These are phyloP conservation scores for Eugnorisma glareosa DNA, from an alignment of 2,888 invertebrate species.

Conservation along the genomic window DNA sequence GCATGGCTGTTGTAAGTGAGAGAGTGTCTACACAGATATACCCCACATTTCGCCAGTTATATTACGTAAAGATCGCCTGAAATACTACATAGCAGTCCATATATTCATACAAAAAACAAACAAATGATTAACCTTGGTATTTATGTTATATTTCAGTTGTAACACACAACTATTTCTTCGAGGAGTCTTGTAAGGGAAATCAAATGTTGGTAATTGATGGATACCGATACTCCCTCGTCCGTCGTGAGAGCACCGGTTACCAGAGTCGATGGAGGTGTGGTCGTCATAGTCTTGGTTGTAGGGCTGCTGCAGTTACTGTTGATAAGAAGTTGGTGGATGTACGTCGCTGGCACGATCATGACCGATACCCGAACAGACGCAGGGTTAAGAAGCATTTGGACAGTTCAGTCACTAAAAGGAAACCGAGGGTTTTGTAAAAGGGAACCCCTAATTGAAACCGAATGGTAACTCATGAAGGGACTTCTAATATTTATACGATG, in stretches of 20 bases:
- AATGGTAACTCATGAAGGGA: not conserved
- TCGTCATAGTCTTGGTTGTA: constrained; percentile 49
- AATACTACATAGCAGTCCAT: not conserved
- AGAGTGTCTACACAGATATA: too few relatives aligned
- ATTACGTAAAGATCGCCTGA: too few relatives aligned
- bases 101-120: not conserved
- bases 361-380: not conserved
- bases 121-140: too few relatives aligned
- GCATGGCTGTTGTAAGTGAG: too few relatives aligned
- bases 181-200: too few relatives aligned
- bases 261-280: constrained; percentile 28
- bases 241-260: too few relatives aligned
- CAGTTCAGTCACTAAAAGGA: not conserved
- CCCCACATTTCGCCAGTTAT: too few relatives aligned
- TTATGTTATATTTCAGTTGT: too few relatives aligned
- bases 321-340: not conserved
- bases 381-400: not conserved
- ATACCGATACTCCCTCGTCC: too few relatives aligned
- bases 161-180: too few relatives aligned
- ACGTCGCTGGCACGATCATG: constrained; percentile 32
- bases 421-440: not conserved
- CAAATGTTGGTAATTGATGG: too few relatives aligned
- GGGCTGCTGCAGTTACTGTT: constrained; percentile 40
- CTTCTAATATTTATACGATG: not conserved
- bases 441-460: not conserved